Conservation (phyloP, 2,113 vertebrate genomes). For the Nansenia antarctica region DNA sequence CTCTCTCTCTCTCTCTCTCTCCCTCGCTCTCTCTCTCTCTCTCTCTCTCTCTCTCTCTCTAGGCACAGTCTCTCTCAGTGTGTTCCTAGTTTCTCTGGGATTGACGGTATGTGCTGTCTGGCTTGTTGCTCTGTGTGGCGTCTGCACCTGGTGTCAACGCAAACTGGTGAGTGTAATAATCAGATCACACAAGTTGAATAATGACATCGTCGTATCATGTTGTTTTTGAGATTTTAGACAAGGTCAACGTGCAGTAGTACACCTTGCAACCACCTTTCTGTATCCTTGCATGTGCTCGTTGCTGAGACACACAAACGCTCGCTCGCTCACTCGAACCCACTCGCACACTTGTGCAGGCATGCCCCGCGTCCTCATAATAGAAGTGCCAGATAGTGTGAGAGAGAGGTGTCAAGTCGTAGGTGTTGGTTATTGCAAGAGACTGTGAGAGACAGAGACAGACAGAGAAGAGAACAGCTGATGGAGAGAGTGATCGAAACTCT, state of each 20-base stretch:
- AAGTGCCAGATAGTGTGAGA: not conserved
- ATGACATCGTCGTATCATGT: conserved; percentile 16
- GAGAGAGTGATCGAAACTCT: no score
- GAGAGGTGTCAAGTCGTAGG: not conserved
- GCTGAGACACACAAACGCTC: conserved; percentile 2
- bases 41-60: conserved; percentile 13
- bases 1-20: conserved; percentile 6
- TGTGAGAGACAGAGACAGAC: not conserved
- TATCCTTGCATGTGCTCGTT: no score
- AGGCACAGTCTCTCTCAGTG: conserved; percentile 90
- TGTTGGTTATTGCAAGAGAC: conserved; percentile 10
- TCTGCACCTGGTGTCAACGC: conserved; percentile 98
- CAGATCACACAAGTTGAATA: not conserved
- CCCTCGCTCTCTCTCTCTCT: conserved; percentile 14
- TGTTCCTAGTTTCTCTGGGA: conserved; percentile 92
- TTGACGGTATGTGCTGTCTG: conserved; percentile 91
- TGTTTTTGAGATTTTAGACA: not conserved
- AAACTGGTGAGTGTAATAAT: conserved; percentile 96
- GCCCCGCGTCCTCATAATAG: not conserved
- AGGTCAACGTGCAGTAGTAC: not conserved
- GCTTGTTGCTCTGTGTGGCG: conserved; percentile 92
- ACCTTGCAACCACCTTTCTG: not conserved
- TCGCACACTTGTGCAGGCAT: not conserved
- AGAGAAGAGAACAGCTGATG: no score
- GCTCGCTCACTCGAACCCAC: not conserved